These are phyloP conservation scores for Siniperca scherzeri DNA, from an alignment of 2,797 vertebrate genomes.

Conservation along the genomic window DNA sequence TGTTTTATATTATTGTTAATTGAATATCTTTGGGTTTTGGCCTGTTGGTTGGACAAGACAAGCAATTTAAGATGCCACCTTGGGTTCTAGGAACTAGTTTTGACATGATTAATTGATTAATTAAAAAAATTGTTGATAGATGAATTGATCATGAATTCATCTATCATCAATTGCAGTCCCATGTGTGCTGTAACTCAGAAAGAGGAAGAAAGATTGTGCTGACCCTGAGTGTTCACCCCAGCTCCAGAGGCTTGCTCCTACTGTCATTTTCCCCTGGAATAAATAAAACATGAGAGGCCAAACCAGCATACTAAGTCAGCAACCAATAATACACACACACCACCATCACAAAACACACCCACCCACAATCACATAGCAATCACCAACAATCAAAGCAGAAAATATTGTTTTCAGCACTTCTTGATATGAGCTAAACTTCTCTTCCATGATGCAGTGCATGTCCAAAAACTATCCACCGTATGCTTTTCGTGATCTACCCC, in stretches of 20 bases:
- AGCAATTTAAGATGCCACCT: background rate
- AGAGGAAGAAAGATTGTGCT: constrained; percentile 22
- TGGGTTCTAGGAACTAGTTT: background rate
- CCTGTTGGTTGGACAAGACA: background rate
- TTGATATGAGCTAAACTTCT: background rate
- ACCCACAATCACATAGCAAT: constrained; percentile 10
- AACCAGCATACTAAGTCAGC: constrained; percentile 36
- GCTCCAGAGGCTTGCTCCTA: constrained; percentile 11
- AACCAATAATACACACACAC: constrained; percentile 23
- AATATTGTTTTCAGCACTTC: background rate
- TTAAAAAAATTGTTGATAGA: background rate
- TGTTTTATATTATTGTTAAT: background rate
- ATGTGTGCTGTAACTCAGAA: background rate
- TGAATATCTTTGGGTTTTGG: background rate
- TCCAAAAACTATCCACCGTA: constrained; percentile 13
- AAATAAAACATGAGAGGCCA: constrained; percentile 53
- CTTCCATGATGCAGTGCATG: background rate
- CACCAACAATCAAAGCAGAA: constrained; percentile 5
- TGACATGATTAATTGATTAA: background rate
- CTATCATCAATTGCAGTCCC: background rate
- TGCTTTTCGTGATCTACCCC: constrained; percentile 2
- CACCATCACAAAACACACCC: constrained; percentile 16
- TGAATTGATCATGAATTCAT: background rate
- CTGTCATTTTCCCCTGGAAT: constrained; percentile 34
- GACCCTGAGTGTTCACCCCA: constrained; percentile 22